A percentile compares a stretch with the other conserved stretches of the same genome.
Evolutionary conservation across 2,888 invertebrate species (phyloP).

Genomic region (Rugalucina vietnamica): DNA sequence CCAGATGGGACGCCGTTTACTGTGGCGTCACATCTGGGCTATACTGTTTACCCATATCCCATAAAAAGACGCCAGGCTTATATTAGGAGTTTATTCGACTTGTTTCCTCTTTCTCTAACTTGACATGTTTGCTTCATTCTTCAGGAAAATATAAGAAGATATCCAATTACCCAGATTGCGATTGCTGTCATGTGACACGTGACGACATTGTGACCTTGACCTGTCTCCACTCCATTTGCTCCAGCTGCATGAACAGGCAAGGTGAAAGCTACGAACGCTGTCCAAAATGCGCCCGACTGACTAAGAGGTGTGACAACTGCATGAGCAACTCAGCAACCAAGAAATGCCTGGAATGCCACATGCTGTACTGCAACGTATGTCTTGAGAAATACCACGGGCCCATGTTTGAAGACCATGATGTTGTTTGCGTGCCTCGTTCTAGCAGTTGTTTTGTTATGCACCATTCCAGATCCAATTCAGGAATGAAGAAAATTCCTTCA

Average conservation of each 20-base stretch:
- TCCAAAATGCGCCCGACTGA: slow-evolving; percentile 44
- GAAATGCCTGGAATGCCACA: not conserved
- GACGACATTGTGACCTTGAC: slow-evolving; percentile 51
- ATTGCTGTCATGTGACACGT: slow-evolving; percentile 40
- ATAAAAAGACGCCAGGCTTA: too few relatives aligned
- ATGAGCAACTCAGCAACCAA: not conserved
- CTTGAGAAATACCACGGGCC: not conserved
- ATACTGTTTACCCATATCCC: too few relatives aligned
- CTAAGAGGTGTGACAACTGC: slow-evolving; percentile 3
- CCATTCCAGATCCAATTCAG: not conserved
- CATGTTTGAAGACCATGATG: not conserved
- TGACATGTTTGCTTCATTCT: too few relatives aligned
- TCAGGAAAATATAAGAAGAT: slow-evolving; percentile 51
- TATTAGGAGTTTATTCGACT: too few relatives aligned
- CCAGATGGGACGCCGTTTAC: too few relatives aligned
- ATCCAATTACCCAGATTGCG: slow-evolving; percentile 51
- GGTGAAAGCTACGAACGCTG: slow-evolving; percentile 53
- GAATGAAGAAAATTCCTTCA: not conserved
- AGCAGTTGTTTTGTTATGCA: slow-evolving; percentile 3
- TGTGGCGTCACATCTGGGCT: too few relatives aligned
- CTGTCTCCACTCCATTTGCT: slow-evolving; percentile 56
- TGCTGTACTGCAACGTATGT: not conserved
- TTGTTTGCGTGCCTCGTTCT: not conserved
- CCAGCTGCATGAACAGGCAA: slow-evolving; percentile 43
- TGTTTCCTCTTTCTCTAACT: too few relatives aligned